Evolutionary conservation across 1,140 invertebrate genomes (phyloP).

Genomic region (Heliconius himera): DNA sequence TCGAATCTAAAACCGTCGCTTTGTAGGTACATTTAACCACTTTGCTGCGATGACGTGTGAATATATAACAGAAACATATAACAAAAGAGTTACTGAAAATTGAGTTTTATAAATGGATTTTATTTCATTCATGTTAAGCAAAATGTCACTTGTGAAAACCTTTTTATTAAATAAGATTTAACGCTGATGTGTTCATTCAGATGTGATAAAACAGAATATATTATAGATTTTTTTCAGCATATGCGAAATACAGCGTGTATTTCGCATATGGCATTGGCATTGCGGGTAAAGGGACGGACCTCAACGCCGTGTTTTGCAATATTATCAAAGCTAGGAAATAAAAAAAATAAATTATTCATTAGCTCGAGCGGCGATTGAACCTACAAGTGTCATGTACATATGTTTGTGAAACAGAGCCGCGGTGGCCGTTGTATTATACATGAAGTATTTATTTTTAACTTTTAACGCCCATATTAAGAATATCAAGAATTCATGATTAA

Average conservation of each 20-base stretch:
- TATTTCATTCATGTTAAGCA: neutral
- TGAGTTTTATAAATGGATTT: neutral
- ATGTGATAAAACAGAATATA: neutral
- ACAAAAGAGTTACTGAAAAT: neutral
- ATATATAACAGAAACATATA: neutral
- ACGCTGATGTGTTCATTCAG: neutral
- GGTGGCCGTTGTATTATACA: too few relatives aligned
- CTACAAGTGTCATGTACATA: too few relatives aligned
- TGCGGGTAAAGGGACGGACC: too few relatives aligned
- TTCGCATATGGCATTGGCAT: too few relatives aligned
- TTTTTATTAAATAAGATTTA: slow-evolving; percentile 5
- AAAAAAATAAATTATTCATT: too few relatives aligned
- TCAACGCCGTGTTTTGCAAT: too few relatives aligned
- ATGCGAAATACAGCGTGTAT: too few relatives aligned
- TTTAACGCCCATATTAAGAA: neutral
- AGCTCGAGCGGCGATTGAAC: too few relatives aligned
- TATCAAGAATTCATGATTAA: neutral
- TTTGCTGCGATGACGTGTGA: neutral
- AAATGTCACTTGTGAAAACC: neutral
- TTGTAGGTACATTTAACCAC: neutral
- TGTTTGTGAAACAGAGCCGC: too few relatives aligned
- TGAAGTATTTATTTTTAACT: too few relatives aligned
- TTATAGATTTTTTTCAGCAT: neutral
- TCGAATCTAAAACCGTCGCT: neutral
- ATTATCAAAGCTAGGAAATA: too few relatives aligned